Conservation (phyloP, 2,888 invertebrate genomes). For the Papilio elwesi region DNA sequence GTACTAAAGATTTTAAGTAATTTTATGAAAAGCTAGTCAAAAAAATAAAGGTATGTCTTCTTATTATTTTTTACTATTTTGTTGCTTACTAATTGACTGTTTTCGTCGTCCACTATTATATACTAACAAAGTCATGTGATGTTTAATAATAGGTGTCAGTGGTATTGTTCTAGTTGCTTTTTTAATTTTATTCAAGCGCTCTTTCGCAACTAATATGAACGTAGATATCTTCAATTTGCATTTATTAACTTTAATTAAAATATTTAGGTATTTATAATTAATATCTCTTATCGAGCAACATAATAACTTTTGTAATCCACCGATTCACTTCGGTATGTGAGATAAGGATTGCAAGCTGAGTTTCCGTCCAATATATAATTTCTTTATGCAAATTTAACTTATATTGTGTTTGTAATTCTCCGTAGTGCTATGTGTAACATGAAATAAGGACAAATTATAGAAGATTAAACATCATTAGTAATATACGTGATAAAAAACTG, state of each 20-base stretch:
- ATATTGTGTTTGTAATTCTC: slow-evolving; percentile 16
- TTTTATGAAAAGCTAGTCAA: neutral
- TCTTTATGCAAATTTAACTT: slow-evolving; percentile 1
- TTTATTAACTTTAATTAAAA: neutral
- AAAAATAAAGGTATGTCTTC: slow-evolving; percentile 25
- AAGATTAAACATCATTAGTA: neutral
- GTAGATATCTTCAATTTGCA: neutral
- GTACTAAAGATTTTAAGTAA: neutral
- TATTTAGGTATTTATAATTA: slow-evolving; percentile 17
- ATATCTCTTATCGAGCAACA: slow-evolving; percentile 18
- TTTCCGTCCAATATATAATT: slow-evolving; percentile 20
- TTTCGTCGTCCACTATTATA: slow-evolving; percentile 43
- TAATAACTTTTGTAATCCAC: slow-evolving; percentile 27
- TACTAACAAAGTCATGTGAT: slow-evolving; percentile 41
- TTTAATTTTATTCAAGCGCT: neutral
- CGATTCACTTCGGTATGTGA: slow-evolving; percentile 20
- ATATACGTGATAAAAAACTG: neutral
- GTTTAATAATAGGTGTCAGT: slow-evolving; percentile 4
- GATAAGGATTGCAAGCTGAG: slow-evolving; percentile 15
- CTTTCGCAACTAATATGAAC: slow-evolving; percentile 12
- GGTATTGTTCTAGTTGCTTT: neutral
- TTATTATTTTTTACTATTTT: slow-evolving; percentile 18
- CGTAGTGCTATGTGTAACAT: neutral
- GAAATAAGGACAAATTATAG: neutral
- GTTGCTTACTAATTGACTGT: slow-evolving; percentile 34